Percentiles rank a stretch among this genome's conserved stretches.
Conservation (phyloP, 2,888 invertebrate species). For the Ormyrus nitidulus region DNA sequence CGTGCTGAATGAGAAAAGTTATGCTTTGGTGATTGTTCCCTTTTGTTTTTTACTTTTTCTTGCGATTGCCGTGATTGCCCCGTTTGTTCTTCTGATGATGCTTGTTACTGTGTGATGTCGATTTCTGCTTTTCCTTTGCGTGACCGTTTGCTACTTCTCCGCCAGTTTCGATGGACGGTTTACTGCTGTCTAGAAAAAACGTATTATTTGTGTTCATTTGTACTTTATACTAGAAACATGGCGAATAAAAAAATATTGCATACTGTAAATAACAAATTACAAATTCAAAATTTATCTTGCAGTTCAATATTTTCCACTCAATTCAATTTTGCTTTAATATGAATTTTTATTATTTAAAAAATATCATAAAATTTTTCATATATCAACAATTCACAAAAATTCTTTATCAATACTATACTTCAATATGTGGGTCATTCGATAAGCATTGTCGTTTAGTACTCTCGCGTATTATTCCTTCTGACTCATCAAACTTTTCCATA, state of each 20-base stretch:
- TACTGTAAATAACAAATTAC: background rate
- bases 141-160: slow-evolving; percentile 33
- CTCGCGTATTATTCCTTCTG: no score
- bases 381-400: no score
- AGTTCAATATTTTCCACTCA: no score
- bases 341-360: no score
- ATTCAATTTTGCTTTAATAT: no score
- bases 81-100: slow-evolving; percentile 57
- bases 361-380: no score
- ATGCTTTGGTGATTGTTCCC: background rate
- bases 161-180: slow-evolving; percentile 6
- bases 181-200: slow-evolving; percentile 29
- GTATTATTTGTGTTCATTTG: no score
- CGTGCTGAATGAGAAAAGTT: background rate
- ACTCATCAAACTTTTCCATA: no score
- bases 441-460: no score
- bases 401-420: no score
- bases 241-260: background rate
- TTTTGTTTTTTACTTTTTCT: slow-evolving; percentile 59
- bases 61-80: slow-evolving; percentile 59
- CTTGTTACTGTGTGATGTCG: background rate
- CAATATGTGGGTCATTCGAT: no score
- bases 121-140: slow-evolving; percentile 34
- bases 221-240: background rate
- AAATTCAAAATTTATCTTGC: background rate